Conservation (phyloP, 1,140 invertebrate species). For the Zaprionus ghesquierei region DNA sequence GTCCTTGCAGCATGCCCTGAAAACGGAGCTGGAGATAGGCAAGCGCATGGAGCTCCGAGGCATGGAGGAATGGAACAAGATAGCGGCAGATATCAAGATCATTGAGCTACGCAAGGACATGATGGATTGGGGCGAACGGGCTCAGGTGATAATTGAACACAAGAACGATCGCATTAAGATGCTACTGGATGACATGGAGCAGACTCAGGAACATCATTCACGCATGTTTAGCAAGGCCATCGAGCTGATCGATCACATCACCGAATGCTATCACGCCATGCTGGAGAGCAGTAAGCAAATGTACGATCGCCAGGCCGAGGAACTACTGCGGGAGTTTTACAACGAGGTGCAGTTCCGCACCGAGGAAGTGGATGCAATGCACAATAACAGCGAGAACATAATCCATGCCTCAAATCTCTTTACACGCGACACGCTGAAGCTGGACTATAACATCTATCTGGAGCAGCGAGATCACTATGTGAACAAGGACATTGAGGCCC, state of each 20-base stretch:
- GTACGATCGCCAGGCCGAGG: slow-evolving; percentile 64
- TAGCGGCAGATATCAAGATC: slow-evolving; percentile 64
- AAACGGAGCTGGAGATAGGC: slow-evolving; percentile 60
- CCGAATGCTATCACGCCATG: slow-evolving; percentile 59
- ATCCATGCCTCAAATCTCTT: slow-evolving; percentile 69
- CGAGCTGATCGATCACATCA: slow-evolving; percentile 68
- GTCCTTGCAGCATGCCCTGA: slow-evolving; percentile 49
- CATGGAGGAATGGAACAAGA: slow-evolving; percentile 58
- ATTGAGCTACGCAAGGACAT: slow-evolving; percentile 61
- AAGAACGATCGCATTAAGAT: slow-evolving; percentile 66
- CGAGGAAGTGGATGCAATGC: slow-evolving; percentile 58
- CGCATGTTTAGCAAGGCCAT: slow-evolving; percentile 46
- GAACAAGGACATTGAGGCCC: slow-evolving; percentile 65
- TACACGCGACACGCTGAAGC: slow-evolving; percentile 49
- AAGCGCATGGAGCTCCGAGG: slow-evolving; percentile 57
- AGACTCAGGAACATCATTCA: slow-evolving; percentile 61
- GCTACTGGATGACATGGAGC: slow-evolving; percentile 58
- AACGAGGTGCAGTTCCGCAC: slow-evolving; percentile 57
- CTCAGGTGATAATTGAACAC: slow-evolving; percentile 40
- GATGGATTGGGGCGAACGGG: slow-evolving; percentile 47
- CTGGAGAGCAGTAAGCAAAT: slow-evolving; percentile 37
- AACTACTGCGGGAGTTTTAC: slow-evolving; percentile 66
- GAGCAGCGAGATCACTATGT: slow-evolving; percentile 67
- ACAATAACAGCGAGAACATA: slow-evolving; percentile 63
- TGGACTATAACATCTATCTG: slow-evolving; percentile 63